Evolutionary conservation across 2,113 vertebrate genomes (phyloP).

Genomic region (Sinocyclocheilus anophthalmus): DNA sequence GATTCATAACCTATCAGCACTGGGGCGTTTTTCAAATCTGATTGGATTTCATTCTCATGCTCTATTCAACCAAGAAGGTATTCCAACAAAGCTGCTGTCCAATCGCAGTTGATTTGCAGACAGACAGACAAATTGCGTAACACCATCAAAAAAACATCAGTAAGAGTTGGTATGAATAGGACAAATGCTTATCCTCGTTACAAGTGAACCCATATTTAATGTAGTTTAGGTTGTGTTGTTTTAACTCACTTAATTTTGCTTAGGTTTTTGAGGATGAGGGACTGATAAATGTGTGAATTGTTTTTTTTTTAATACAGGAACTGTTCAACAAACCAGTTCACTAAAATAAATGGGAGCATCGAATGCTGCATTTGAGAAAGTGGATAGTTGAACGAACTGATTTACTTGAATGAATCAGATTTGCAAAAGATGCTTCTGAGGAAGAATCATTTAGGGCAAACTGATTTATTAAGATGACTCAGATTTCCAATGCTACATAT

Average conservation of each 20-base stretch:
- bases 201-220: neutral
- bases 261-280: too few species aligned
- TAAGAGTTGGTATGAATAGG: neutral
- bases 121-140: neutral
- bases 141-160: neutral
- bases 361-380: neutral
- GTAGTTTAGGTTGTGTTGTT: too few species aligned
- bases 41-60: constrained; percentile 73
- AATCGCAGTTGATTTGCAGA: constrained; percentile 68
- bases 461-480: neutral
- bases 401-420: neutral
- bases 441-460: neutral
- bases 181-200: neutral
- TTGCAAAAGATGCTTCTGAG: neutral
- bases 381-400: neutral
- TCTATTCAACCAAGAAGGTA: constrained; percentile 63
- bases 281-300: too few species aligned
- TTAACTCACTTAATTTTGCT: too few species aligned
- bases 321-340: neutral
- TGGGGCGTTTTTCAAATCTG: constrained; percentile 67
- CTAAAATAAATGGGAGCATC: neutral
- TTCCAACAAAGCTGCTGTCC: constrained; percentile 66
- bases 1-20: constrained; percentile 66
- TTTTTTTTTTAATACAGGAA: neutral
- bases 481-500: neutral